Evolutionary conservation across 2,888 invertebrate species (phyloP).

Genomic region (Drosophila stalkeri): DNA sequence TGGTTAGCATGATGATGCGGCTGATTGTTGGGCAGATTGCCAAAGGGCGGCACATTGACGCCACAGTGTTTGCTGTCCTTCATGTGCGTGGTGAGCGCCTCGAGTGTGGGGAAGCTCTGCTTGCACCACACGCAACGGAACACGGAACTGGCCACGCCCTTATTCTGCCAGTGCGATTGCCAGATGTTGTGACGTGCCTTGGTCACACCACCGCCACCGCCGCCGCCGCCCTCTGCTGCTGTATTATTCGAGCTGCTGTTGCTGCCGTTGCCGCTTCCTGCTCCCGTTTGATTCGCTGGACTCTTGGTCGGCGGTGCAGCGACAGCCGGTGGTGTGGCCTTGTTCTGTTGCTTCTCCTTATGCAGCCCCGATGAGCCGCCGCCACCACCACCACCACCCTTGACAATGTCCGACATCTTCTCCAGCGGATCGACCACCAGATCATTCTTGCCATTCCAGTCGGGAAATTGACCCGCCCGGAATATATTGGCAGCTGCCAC

Average conservation of each 20-base stretch:
- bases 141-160: conserved; percentile 97
- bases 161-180: conserved; percentile 99
- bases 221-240: conserved; percentile 44
- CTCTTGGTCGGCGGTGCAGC: conserved; percentile 61
- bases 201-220: conserved; percentile 73
- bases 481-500: conserved; percentile 92
- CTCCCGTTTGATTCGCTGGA: conserved; percentile 71
- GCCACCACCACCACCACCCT: conserved; percentile 86
- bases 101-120: conserved; percentile 97
- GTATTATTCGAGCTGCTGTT: conserved; percentile 50
- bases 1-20: conserved; percentile 46
- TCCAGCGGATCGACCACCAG: conserved; percentile 93
- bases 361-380: conserved; percentile 14
- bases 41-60: conserved; percentile 91
- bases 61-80: conserved; percentile 99
- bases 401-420: conserved; percentile 95
- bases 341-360: conserved; percentile 61
- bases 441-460: conserved; percentile 91
- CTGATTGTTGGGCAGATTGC: conserved; percentile 82
- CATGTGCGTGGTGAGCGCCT: conserved; percentile 98
- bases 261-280: conserved; percentile 82
- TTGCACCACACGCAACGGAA: conserved; percentile 99
- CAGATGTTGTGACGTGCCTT: conserved; percentile 94
- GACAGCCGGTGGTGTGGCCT: conserved; percentile 72
- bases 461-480: conserved; percentile 89